Base-by-base conservation (phyloP, 2,888 invertebrate genomes). In the Ametastegia equiseti region DNA sequence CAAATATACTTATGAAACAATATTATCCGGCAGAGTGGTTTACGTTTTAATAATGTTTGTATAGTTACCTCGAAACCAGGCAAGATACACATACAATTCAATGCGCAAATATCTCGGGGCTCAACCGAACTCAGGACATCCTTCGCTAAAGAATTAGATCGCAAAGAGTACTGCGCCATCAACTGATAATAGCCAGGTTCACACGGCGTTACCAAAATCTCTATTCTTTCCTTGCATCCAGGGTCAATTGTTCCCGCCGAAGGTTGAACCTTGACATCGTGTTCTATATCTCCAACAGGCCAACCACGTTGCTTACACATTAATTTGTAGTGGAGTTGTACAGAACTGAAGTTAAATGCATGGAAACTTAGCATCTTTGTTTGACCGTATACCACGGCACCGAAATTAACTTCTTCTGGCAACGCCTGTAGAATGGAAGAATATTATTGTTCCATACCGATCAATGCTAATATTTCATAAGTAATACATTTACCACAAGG, bases 321-420 rank as follows among this genome's bases (percentile, higher is more conserved):
- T 42, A 93, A 83, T 69, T 88, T 82, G 82, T 90, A 93, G 83
- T 89, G 87, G 23, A 93, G 89, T 3, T 88, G 86, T 1, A 92
- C 90, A 27, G 85, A 69, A 39, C 93, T 92, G 83, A 91, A 91
- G 87, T 93, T 93, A 81, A 89, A 91, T 19, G 92, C 65, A 50
- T 89, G 83, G 80, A 93, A 92, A 60, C 86, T 84, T 5, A 88
- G 84, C 33, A 87, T 83, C 45, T 87, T 87, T 1, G 83, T 82
- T 27, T 86, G 83, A 15, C 88, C 89, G 82, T 89, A 91, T 60
- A 84, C 83, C 9, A 89, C 81, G 45, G 88, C 83, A 2, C 88
- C 90, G 73, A 92, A 91, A 83, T 91, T 86, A 27, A 90, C 81
- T 54, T 86, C 85, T n/a, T 87, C 87, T 1, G 93, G 93, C 23